phyloP scores from a whole-genome alignment of 2,113 vertebrate genomes.

The Brienomyrus brachyistius region DNA sequence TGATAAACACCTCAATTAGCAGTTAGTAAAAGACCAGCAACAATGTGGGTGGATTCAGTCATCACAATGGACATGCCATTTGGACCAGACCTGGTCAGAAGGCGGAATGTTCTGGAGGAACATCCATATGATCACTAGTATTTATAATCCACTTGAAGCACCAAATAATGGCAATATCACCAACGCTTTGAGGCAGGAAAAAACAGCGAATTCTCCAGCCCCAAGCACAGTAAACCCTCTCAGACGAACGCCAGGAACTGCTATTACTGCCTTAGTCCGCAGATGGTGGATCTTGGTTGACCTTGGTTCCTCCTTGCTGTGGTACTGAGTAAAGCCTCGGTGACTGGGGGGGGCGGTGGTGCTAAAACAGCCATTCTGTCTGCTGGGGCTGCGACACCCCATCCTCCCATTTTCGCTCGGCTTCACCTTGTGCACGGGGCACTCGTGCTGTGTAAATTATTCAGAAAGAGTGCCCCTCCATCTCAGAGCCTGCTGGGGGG shows the following conservation, averaged over 20 bases:
- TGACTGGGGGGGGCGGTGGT: neutral
- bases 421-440: neutral
- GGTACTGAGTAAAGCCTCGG: conserved; percentile 31
- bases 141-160: neutral
- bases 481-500: neutral
- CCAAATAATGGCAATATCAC: neutral
- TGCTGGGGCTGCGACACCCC: neutral
- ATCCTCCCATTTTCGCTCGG: neutral
- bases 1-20: neutral
- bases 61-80: neutral
- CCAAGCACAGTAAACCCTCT: neutral
- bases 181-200: neutral
- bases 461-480: neutral
- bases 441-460: conserved; percentile 16
- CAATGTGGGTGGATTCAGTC: neutral
- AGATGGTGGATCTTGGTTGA: neutral
- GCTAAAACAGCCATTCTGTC: neutral
- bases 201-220: neutral
- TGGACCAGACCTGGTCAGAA: neutral
- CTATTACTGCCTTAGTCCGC: too few species aligned
- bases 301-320: conserved; percentile 30
- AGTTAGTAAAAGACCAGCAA: neutral
- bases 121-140: neutral
- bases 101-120: neutral
- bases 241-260: neutral